Base-by-base conservation (phyloP, 1,140 invertebrate species). In the Neocloeon triangulifer region DNA sequence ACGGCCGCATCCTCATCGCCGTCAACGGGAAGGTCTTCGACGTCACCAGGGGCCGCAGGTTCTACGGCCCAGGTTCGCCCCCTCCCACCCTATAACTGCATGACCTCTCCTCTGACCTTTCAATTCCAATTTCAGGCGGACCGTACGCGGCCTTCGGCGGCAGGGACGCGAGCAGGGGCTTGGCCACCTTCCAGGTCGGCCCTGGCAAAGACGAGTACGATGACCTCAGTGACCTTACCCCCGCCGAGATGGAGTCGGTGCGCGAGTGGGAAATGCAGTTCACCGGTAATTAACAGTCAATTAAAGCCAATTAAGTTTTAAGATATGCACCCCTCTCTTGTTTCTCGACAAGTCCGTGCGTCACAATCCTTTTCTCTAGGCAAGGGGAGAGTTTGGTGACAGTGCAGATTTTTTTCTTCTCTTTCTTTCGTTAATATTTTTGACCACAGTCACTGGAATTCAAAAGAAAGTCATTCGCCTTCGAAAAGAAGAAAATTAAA, bases 221-320 rank as follows among this genome's bases (percentile, higher is more conserved):
- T 64, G 91, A 97, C 53, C 58, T 96, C 5, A 88, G 81, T 53
- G 91, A 96, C 56, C 65, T 97, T 8, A 80, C 73, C 43, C 66
- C 70, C 5, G 68, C 73, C 53, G 68, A 81, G 57, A 80, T 84
- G 76, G 77, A 81, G 37, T 78, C 73, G 19, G 72, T 94, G 1
- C 64, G 63, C 40, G 91, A 97, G 58, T 97, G 91, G 92, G 88
- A 94, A 52, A 76, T 78, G 56, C 91, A 96, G 51, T 92, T 96
- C 51, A 78, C 75, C 69, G 86, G 85, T 85, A 62, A 51, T 30
- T 41, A 27, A 28, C 36, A 22, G 31, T 27, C 17, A 5, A n/a
- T n/a, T n/a, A n/a, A n/a, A n/a, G n/a, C n/a, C n/a, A n/a, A n/a
- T n/a, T n/a, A n/a, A n/a, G n/a, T n/a, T n/a, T n/a, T n/a, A n/a